Evolutionary conservation across 1,140 invertebrate genomes (phyloP).

Genomic region (Diabrotica virgifera): DNA sequence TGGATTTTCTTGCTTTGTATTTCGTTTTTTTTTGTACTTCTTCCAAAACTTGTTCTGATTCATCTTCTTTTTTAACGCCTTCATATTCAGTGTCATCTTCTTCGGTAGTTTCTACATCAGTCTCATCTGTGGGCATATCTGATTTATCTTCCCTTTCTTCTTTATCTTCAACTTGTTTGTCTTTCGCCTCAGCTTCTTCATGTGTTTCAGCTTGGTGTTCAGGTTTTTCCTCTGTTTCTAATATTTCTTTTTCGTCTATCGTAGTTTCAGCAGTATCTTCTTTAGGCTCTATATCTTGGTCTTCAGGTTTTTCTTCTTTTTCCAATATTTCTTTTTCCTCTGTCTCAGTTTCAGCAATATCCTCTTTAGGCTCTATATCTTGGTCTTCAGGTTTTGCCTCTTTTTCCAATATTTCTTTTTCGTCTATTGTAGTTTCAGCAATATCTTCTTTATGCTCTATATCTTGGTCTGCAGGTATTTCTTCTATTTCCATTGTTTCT

Average conservation of each 20-base stretch:
- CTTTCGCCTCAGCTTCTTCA: too few species aligned
- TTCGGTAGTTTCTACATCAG: background rate
- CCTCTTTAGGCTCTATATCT: background rate
- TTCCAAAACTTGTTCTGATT: background rate
- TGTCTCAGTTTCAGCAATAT: too few species aligned
- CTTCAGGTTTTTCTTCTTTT: background rate
- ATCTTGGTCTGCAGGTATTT: background rate
- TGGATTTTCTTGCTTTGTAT: background rate
- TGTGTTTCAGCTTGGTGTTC: background rate
- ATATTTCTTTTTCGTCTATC: background rate
- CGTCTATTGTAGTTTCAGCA: background rate
- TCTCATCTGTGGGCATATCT: too few species aligned
- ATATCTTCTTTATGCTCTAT: background rate
- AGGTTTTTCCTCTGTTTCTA: background rate
- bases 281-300: background rate
- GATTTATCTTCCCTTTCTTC: too few species aligned
- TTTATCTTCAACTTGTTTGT: too few species aligned
- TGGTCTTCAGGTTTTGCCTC: background rate
- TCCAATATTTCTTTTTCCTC: slow-evolving; percentile 17
- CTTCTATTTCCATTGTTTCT: background rate
- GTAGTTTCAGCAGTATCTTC: background rate
- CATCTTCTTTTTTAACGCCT: background rate
- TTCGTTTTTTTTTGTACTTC: background rate
- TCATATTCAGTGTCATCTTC: background rate
- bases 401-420: background rate